Evolutionary conservation across 2,797 vertebrate genomes (phyloP), one percentile per base, ranked within the genome.

Genomic region (Rhynchonycteris naso): DNA sequence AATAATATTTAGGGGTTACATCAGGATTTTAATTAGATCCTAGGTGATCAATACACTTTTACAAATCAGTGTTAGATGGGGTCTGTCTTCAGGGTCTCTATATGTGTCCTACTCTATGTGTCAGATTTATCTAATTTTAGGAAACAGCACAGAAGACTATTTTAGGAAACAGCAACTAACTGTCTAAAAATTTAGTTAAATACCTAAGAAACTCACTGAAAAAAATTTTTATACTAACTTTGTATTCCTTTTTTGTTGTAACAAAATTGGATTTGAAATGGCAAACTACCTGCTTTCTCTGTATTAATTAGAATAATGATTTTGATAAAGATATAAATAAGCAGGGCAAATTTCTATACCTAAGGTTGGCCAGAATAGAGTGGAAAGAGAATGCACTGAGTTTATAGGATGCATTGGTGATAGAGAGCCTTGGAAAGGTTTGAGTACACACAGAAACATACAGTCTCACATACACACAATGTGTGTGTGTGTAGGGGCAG

Each of bases 151-250:
- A 63, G 33, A 92, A 84, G 28, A 65, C 66, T n/a, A 91, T 66
- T 86, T 78, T 81, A 72, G 6, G 47, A 85, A 88, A 85, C 26
- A 56, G 50, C 8, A 33, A 93, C 52, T 88, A 63, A 65, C 33
- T 66, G 13, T 68, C 71, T 83, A 33, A 8, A 93, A 91, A 79
- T 79, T 91, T 79, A 66, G 14, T 63, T 24, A 56, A 81, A 19
- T 15, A n/a, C 74, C 30, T 85, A 90, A 93, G 71, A 93, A 80
- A 93, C 33, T 83, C 61, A 90, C 18, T 58, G 72, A 89, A 93
- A 92, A 15, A 79, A 71, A 69, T 80, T 74, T 87, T 84, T 47
- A 13, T 69, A 79, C 18, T 89, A 93, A 86, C 38, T 86, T 95
- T 22, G 61, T 66, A 52, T 69, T 88, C n/a, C 24, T 58, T 52